A percentile compares a stretch with the other conserved stretches of the same genome.
These are phyloP conservation scores for Meda fulgida DNA, from an alignment of 2,797 vertebrate genomes.

Conservation along the genomic window DNA sequence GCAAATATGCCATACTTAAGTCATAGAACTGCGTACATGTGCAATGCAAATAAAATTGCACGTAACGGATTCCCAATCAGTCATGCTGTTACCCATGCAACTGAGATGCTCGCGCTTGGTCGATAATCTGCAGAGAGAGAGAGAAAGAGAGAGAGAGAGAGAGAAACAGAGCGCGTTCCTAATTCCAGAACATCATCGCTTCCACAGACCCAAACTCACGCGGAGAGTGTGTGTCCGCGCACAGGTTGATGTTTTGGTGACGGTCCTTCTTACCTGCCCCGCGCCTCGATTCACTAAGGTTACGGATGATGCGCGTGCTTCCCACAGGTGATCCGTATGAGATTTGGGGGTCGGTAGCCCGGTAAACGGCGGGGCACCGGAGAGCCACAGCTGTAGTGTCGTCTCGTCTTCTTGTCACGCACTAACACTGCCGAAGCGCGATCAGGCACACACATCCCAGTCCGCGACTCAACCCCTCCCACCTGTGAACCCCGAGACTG, in stretches of 20 bases:
- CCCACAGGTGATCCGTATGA: constrained; percentile 45
- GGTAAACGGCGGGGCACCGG: constrained; percentile 52
- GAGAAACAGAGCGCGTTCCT: not conserved
- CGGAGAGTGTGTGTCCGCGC: constrained; percentile 8
- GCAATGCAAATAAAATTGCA: not conserved
- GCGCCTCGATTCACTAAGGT: constrained; percentile 15
- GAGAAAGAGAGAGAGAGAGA: not conserved
- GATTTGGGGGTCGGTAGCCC: constrained; percentile 44
- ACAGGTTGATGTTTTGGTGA: constrained; percentile 19
- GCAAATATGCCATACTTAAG: not conserved
- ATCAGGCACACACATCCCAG: constrained; percentile 55
- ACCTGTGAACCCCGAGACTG: constrained; percentile 48
- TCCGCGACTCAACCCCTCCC: constrained; percentile 49
- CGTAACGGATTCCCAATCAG: not conserved
- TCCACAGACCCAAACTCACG: constrained; percentile 37
- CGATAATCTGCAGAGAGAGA: constrained; percentile 20
- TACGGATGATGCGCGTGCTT: constrained; percentile 10
- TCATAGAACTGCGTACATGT: not conserved
- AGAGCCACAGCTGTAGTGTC: constrained; percentile 57
- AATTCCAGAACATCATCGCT: constrained; percentile 33
- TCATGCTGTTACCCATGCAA: constrained; percentile 1
- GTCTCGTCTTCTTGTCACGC: constrained; percentile 78
- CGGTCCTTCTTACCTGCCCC: constrained; percentile 39
- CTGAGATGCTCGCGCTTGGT: not conserved
- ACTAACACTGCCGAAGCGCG: constrained; percentile 70